These are phyloP conservation scores for Micronycteris hirsuta DNA, from an alignment of 2,113 vertebrate genomes.

Conservation along the genomic window DNA sequence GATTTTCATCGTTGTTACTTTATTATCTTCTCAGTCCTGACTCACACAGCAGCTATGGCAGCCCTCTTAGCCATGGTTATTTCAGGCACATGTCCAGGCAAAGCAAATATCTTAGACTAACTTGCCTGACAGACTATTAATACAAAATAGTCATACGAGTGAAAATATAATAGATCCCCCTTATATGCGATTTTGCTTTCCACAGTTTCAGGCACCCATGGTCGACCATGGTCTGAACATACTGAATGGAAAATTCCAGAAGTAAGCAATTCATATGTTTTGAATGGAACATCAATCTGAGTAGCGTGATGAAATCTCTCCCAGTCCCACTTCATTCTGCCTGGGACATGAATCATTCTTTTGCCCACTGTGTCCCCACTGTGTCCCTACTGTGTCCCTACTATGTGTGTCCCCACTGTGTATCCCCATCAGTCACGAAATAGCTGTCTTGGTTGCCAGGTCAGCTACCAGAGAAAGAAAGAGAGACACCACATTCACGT, in stretches of 20 bases:
- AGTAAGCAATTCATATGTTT: not conserved
- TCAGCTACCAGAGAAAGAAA: not conserved
- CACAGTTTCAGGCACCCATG: not conserved
- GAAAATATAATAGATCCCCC: too few relatives aligned
- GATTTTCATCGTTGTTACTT: constrained; percentile 44
- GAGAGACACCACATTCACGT: not conserved
- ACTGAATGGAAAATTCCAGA: not conserved
- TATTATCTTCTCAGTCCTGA: constrained; percentile 64
- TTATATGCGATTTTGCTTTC: not conserved
- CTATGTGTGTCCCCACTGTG: too few relatives aligned
- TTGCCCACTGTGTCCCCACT: not conserved
- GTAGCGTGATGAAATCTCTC: not conserved
- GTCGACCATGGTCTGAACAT: not conserved
- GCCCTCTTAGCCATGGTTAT: constrained; percentile 58
- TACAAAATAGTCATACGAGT: not conserved
- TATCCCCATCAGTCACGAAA: too few relatives aligned
- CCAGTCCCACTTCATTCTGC: not conserved
- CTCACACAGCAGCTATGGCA: constrained; percentile 40
- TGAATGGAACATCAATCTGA: not conserved
- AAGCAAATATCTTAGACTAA: constrained; percentile 68
- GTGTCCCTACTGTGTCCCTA: too few relatives aligned
- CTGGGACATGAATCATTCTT: not conserved
- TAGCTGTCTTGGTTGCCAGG: not conserved
- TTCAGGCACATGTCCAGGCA: constrained; percentile 70
- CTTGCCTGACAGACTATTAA: constrained; percentile 50